Evolutionary conservation across 2,113 vertebrate genomes (phyloP).

Genomic region (Grantiella picta): DNA sequence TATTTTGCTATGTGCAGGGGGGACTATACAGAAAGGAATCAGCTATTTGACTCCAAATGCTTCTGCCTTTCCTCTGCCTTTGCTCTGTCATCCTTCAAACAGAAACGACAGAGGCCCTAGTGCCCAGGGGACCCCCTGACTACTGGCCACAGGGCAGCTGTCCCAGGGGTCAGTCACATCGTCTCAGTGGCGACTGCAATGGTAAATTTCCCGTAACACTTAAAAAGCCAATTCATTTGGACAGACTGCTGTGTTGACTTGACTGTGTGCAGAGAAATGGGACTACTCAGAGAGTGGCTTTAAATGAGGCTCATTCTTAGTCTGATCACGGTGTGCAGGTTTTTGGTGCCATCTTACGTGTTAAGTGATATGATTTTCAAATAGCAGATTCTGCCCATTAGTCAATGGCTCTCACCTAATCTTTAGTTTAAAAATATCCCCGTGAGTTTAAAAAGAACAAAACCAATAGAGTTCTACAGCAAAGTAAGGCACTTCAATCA

Average conservation of each 20-base stretch:
- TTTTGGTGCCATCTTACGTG: constrained; percentile 49
- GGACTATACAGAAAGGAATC: background rate
- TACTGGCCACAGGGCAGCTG: background rate
- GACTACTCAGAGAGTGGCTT: background rate
- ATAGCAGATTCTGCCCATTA: constrained; percentile 28
- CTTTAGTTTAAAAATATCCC: constrained; percentile 34
- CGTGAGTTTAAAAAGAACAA: constrained; percentile 22
- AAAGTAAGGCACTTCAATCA: constrained; percentile 6
- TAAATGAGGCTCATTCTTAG: constrained; percentile 34
- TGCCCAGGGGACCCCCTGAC: too few relatives aligned
- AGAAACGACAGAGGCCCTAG: background rate
- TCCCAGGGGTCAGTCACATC: background rate
- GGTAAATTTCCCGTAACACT: background rate
- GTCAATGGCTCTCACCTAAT: constrained; percentile 6
- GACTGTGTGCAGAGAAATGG: constrained; percentile 3
- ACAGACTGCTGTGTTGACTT: background rate
- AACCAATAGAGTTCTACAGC: background rate
- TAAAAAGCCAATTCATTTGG: constrained; percentile 12
- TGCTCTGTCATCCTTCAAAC: background rate
- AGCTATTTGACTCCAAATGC: background rate
- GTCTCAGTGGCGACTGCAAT: accelerated
- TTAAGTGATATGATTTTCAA: constrained; percentile 50
- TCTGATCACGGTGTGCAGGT: constrained; percentile 7
- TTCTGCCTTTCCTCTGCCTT: background rate
- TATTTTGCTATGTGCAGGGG: background rate